Base-by-base conservation (phyloP, 2,113 vertebrate species). In the Anolis carolinensis region DNA sequence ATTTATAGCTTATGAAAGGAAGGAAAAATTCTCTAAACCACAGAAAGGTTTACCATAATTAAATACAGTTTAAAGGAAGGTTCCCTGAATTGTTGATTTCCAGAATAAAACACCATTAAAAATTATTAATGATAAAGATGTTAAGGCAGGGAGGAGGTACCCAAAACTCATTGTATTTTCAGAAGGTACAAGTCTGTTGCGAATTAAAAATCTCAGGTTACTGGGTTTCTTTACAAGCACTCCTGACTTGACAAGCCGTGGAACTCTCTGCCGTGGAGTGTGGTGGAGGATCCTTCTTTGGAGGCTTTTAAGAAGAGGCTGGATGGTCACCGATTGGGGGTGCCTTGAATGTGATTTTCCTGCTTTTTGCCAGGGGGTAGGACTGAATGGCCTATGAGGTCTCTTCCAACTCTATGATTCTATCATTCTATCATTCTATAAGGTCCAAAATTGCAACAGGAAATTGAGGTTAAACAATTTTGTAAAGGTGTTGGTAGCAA, bases 31-130 rank as follows among this genome's bases (percentile, higher is more conserved):
- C 86, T 93, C 93, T 91, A 68, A 92, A 13, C 74, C 86, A 94
- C 82, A 78, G 90, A 93, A 68, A 8, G 88, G 94, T 91, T 25
- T 27, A 48, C 20, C 13, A 81, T 91, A 93, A 91, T 94, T 93
- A 93, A 93, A 93, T 89, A 48, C 86, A 95, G 85, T 93, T 92
- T 92, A 92, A 67, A 74, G 50, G 91, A 91, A 82, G 90, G 9
- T 55, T 71, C 59, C 92, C 67, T 67, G 68, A 84, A 92, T 25
- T 89, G 77, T 85, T 88, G 90, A 92, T 92, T 86, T 85, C 73
- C 84, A 86, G 89, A 84, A 92, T 93, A 92, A 89, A 87, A 78
- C 87, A 34, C 73, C 87, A 75, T 86, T 95, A 95, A 90, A 44
- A 44, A 92, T 92, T 87, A 86, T 90, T 91, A 93, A 85, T 87